Base-by-base conservation (phyloP, 2,797 vertebrate species). In the Chelon auratus region DNA sequence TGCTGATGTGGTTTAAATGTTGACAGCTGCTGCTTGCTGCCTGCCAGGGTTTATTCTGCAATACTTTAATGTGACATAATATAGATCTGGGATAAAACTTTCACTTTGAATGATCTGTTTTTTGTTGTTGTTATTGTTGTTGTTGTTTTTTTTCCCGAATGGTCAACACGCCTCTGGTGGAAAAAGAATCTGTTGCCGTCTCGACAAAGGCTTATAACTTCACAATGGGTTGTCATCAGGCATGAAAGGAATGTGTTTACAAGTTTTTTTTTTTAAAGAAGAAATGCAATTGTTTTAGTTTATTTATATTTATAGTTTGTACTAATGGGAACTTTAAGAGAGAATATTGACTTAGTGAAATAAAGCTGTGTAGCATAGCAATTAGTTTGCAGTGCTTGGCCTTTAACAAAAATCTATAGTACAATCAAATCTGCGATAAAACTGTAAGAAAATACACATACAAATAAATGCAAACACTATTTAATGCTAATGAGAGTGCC, bases 1-100 rank as follows among this genome's bases (percentile, higher is more conserved):
- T 63, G 62, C 11, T 36, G 36, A 63, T 74, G 56, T 76, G 54
- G 56, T 59, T 73, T 58, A 36, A n/a, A 13, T 43, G 30, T 65
- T 57, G 61, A 64, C 30, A 52, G 50, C 20, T 52, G n/a, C 5
- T 73, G 18, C 24, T 43, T 54, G 20, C 36, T 40, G 12, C 53
- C 42, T 74, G 43, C 62, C 30, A 54, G 1, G 58, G 37, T 66
- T 24, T 33, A 63, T 60, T 63, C 63, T 26, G 14, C 42, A 43
- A 39, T 56, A 33, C 39, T 40, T 52, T 33, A 45, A 1, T 26
- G 33, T 52, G 18, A 60, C 51, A 24, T 24, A 37, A 42, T 45
- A 43, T 60, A 47, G 36, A 59, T 42, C 54, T 11, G 37, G 20
- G 43, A n/a, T 53, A 22, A 66, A 69, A 22, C 17, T 14, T 68